Conservation (phyloP, 2,797 vertebrate species). For the Molossus molossus region DNA sequence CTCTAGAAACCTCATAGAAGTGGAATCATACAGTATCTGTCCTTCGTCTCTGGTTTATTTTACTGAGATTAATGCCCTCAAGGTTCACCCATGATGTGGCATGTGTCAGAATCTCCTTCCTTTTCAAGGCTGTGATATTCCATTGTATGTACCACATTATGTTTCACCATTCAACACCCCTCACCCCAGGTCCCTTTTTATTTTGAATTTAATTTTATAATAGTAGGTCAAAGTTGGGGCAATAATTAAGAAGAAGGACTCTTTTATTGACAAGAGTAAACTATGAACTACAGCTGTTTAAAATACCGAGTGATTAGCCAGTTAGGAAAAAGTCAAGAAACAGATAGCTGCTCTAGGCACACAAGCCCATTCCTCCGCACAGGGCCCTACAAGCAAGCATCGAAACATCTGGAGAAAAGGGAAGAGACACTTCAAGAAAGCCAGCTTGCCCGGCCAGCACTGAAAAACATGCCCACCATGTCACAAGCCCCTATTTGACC, state of each 20-base stretch:
- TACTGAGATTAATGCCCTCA: neutral
- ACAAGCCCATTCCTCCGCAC: neutral
- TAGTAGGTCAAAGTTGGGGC: neutral
- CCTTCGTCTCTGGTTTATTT: neutral
- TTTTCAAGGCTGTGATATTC: neutral
- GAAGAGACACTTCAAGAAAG: constrained; percentile 31
- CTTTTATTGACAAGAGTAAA: neutral
- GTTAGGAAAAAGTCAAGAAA: neutral
- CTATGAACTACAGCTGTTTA: neutral
- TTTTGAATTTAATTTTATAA: neutral
- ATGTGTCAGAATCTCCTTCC: neutral
- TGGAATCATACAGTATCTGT: rapidly evolving
- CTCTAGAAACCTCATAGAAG: neutral
- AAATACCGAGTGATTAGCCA: neutral
- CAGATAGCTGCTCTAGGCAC: neutral
- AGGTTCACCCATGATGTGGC: rapidly evolving
- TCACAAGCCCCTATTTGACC: neutral
- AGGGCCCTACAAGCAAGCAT: neutral
- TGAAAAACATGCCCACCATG: neutral
- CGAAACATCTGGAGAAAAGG: neutral
- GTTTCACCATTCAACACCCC: neutral
- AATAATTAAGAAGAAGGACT: neutral
- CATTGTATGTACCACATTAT: no score
- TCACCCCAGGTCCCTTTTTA: neutral
- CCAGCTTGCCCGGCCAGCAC: neutral